Percentiles rank a stretch among this genome's conserved stretches.
These are phyloP conservation scores for Mastacembelus armatus DNA, from an alignment of 2,797 vertebrate genomes.

Conservation along the genomic window DNA sequence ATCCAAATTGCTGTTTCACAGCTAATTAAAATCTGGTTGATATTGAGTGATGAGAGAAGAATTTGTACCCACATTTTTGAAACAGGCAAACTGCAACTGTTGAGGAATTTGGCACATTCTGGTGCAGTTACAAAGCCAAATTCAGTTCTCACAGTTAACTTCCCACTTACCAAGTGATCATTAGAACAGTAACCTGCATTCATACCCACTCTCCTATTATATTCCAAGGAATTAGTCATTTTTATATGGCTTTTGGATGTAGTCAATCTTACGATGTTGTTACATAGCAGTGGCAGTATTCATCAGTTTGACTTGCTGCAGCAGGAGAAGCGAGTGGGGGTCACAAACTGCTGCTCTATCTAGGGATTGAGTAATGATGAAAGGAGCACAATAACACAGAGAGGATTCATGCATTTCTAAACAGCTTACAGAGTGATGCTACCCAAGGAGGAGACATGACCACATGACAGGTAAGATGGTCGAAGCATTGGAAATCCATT, in stretches of 20 bases:
- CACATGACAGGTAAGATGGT: slow-evolving; percentile 64
- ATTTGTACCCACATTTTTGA: slow-evolving; percentile 25
- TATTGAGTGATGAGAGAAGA: slow-evolving; percentile 21
- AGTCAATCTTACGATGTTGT: slow-evolving; percentile 28
- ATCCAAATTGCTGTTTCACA: slow-evolving; percentile 40
- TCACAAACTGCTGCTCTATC: slow-evolving; percentile 47
- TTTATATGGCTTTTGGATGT: neutral
- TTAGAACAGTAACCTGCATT: slow-evolving; percentile 34
- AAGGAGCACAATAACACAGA: slow-evolving; percentile 60
- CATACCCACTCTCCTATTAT: slow-evolving; percentile 10
- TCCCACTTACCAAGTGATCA: slow-evolving; percentile 5
- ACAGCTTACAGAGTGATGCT: slow-evolving; percentile 67
- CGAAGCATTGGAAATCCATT: slow-evolving; percentile 77
- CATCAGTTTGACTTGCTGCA: slow-evolving; percentile 41
- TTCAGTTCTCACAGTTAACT: slow-evolving; percentile 28
- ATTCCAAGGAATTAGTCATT: slow-evolving; percentile 6
- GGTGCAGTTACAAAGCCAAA: slow-evolving; percentile 33
- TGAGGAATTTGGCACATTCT: slow-evolving; percentile 38
- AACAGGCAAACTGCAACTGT: slow-evolving; percentile 19
- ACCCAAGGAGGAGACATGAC: slow-evolving; percentile 54
- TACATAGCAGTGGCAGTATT: slow-evolving; percentile 22
- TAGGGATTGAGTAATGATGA: slow-evolving; percentile 67
- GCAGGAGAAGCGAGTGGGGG: slow-evolving; percentile 44
- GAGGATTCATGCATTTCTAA: slow-evolving; percentile 78
- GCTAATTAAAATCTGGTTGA: slow-evolving; percentile 36